Evolutionary conservation across 1,140 invertebrate species (phyloP), one percentile per base, ranked within the genome.

Genomic region (Cydia amplana): DNA sequence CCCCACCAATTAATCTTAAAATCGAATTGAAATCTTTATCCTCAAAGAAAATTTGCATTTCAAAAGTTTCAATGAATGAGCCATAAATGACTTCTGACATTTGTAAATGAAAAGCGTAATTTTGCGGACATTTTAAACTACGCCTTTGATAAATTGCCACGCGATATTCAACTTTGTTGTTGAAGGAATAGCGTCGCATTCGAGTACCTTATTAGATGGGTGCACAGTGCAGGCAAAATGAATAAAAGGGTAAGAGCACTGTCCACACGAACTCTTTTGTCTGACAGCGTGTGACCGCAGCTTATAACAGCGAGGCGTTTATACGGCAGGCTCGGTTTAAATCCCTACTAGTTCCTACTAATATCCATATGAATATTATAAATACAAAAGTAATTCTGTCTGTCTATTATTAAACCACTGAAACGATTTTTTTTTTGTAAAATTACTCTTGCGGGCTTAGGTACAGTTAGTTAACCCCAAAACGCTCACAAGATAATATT

Each of bases 51-150:
- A 70, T 70, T 60, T 10, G 32, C 65, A 70, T 36, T 70, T 36
- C 32, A 36, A 70, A 70, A 70, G 32, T 36, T 36, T 36, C 65
- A 70, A 40, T 70, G 28, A 70, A 70, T 18, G 9, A 23, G n/a
- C 36, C 65, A 40, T 70, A 70, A 70, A 70, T 70, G 25, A 70
- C 6, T 70, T 70, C 65, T 70, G 65, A 70, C 65, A 36, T 70
- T 70, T 70, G 65, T 70, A 70, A 70, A 70, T 70, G 65, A 70
- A 70, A 12, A 70, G 65, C 32, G 65, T 70, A 70, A 70, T 70
- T 67, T 70, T 23, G 55, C 55, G 20, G 20, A 60, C 55, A 60
- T 20, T 60, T 60, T 60, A 23, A 60, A 60, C 55, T 60, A 23
- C 20, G 12, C 55, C 55, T 60, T 60, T 60, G 55, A 20, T 10